These are phyloP conservation scores for Platycercus adscitus DNA, from an alignment of 2,113 vertebrate species.

Conservation along the genomic window DNA sequence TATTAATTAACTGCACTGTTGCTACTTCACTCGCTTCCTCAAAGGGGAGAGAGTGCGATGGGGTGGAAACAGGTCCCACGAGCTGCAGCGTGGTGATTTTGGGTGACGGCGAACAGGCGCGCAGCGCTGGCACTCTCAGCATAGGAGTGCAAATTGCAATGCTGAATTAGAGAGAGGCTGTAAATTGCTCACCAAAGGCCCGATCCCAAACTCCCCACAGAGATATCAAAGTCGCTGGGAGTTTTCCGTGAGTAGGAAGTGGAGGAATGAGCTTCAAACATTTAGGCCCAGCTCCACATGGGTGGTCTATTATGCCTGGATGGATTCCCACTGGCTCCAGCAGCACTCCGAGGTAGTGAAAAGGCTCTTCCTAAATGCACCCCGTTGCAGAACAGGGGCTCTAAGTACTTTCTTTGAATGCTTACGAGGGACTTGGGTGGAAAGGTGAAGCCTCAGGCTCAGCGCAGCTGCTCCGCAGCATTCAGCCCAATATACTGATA, in stretches of 20 bases:
- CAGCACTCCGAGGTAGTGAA: not conserved
- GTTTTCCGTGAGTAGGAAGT: conserved; percentile 6
- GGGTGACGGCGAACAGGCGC: not conserved
- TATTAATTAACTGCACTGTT: not conserved
- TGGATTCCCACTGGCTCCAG: conserved; percentile 19
- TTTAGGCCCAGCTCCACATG: not conserved
- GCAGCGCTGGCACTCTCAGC: not conserved
- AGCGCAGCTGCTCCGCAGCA: not conserved
- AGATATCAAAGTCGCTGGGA: not conserved
- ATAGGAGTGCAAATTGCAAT: not conserved
- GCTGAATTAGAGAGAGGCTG: not conserved
- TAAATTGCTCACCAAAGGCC: not conserved
- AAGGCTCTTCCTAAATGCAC: not conserved
- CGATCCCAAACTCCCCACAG: not conserved
- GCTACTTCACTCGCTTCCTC: not conserved
- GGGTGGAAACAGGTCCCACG: not conserved
- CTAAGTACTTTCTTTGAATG: not conserved
- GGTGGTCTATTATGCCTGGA: conserved; percentile 48
- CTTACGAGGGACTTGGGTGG: not conserved
- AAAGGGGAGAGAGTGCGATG: not conserved
- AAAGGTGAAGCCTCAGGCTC: not conserved
- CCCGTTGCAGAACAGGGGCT: not conserved
- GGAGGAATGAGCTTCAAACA: conserved; percentile 22
- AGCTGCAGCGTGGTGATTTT: not conserved
- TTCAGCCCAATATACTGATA: not conserved